Conservation (phyloP, 2,888 invertebrate genomes). For the Latrodectus elegans region DNA sequence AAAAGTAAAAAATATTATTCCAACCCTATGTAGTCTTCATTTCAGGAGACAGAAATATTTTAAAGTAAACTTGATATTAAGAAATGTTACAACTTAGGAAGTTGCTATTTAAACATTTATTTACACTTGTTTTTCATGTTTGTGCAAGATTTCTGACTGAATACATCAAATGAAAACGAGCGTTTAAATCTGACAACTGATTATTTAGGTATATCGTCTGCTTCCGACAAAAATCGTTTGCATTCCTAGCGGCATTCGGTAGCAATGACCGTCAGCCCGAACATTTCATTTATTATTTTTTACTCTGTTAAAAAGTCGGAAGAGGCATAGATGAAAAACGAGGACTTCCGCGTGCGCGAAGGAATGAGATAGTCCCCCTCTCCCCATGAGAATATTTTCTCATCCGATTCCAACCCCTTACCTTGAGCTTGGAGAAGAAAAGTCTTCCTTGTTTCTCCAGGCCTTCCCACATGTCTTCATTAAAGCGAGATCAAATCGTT, state of each 20-base stretch:
- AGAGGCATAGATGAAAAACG: not conserved
- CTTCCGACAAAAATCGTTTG: no score
- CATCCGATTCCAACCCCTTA: not conserved
- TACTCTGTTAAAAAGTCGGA: not conserved
- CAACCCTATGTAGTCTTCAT: no score
- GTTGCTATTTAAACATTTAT: no score
- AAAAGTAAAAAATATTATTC: no score
- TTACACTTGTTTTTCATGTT: no score
- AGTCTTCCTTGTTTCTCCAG: conserved; percentile 2
- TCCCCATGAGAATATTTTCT: not conserved
- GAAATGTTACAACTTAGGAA: no score
- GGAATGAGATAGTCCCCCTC: not conserved
- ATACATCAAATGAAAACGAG: no score
- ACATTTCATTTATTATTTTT: not conserved
- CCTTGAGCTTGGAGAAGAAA: not conserved
- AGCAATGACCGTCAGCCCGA: not conserved
- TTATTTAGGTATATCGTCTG: no score
- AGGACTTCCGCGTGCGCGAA: not conserved
- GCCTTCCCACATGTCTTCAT: conserved; percentile 18
- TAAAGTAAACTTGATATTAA: no score
- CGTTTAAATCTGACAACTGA: no score
- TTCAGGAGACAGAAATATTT: no score
- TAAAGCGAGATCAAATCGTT: conserved; percentile 7
- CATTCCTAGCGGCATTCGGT: not conserved
- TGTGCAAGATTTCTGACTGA: no score